A percentile compares a stretch with the other conserved stretches of the same genome.
These are phyloP conservation scores for Vespertilio murinus DNA, from an alignment of 2,797 vertebrate species.

Conservation along the genomic window DNA sequence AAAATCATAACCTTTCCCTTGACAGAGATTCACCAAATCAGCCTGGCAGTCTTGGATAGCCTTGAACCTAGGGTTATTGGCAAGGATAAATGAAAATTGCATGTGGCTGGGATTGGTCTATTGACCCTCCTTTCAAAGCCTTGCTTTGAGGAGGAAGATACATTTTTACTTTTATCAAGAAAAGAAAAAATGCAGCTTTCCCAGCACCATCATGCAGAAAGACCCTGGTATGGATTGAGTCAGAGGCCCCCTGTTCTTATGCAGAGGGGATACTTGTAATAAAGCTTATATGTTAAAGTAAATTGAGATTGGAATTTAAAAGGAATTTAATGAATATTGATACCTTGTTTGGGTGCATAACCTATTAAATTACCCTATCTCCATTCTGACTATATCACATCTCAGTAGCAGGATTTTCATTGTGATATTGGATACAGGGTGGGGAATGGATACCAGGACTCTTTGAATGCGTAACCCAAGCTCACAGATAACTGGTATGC, in stretches of 20 bases:
- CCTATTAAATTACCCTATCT: not conserved
- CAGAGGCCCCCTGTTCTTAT: not conserved
- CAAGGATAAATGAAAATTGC: constrained; percentile 59
- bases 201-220: not conserved
- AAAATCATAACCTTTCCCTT: constrained; percentile 64
- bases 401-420: not conserved
- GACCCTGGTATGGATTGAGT: not conserved
- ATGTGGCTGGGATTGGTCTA: constrained; percentile 30
- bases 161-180: constrained; percentile 9
- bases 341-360: not conserved
- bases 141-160: constrained; percentile 8
- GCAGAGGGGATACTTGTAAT: not conserved
- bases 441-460: not conserved
- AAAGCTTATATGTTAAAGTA: not conserved
- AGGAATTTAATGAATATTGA: constrained; percentile 30
- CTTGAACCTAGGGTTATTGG: constrained; percentile 50
- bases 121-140: constrained; percentile 36
- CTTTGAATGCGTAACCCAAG: constrained; percentile 11
- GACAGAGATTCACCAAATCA: constrained; percentile 57
- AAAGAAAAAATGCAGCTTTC: constrained; percentile 15
- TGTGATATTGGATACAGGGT: not conserved
- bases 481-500: not conserved
- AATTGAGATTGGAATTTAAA: constrained; percentile 14
- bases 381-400: not conserved
- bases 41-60: constrained; percentile 26